Evolutionary conservation across 2,113 vertebrate species (phyloP).

Genomic region (Artemisiospiza belli): DNA sequence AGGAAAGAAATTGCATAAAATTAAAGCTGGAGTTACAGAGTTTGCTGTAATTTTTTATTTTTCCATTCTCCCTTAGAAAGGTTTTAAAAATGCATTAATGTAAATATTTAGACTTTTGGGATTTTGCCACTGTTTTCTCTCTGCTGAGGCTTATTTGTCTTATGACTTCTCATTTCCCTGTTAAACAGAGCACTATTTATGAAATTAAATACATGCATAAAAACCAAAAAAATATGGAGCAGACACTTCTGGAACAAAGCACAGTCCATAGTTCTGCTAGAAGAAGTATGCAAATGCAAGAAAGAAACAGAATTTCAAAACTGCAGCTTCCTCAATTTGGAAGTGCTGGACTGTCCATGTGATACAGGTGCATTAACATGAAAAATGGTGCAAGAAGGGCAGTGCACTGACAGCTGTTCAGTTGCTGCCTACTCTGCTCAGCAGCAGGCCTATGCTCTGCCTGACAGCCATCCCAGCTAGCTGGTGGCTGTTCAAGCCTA

Average conservation of each 20-base stretch:
- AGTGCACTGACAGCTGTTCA: fast-evolving
- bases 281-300: neutral
- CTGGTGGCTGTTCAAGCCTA: neutral
- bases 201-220: neutral
- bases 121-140: neutral
- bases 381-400: neutral
- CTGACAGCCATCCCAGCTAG: no score
- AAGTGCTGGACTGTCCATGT: fast-evolving
- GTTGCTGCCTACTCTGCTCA: neutral
- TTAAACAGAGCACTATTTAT: neutral
- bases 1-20: neutral
- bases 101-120: neutral
- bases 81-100: neutral
- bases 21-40: neutral
- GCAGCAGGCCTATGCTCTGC: neutral
- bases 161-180: neutral
- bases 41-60: neutral
- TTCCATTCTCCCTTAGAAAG: neutral
- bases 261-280: neutral
- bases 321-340: neutral
- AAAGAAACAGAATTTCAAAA: neutral
- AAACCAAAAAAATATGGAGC: neutral
- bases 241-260: neutral
- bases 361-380: neutral
- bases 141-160: neutral